Base-by-base conservation (phyloP, 2,888 invertebrate genomes). In the Uropetala carovei region DNA sequence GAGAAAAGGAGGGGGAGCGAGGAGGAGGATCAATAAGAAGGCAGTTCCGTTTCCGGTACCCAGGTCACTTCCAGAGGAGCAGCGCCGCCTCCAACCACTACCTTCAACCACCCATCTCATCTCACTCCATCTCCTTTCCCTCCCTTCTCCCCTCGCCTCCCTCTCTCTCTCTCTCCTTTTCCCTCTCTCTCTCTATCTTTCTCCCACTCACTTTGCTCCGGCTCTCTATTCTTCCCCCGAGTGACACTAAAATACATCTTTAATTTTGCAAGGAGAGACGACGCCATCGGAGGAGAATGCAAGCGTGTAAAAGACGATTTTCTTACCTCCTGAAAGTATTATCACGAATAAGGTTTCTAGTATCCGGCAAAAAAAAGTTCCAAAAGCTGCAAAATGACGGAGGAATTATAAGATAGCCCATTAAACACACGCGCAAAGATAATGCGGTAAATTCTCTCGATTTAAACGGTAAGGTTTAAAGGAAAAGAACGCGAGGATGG, bases 141-240 rank as follows among this genome's bases (percentile, higher is more conserved):
- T 59, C 58, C 84, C 92, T 75, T 92, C 82, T 91, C 91, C 92
- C 85, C 92, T 85, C 92, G 75, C 92, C 91, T 86, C 58, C 81
- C 84, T 83, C 18, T 83, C 27, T 75, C 83, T 94, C 91, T 30
- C 93, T 92, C 93, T 95, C 93, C 95, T 95, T 95, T 95, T 94
- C 95, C 93, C 94, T 93, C 95, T 95, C 95, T 95, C 95, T 95
- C 82, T 9, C 11, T 43, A 1, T 43, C 43, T 43, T 64, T 64
- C 14, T 18, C 64, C 7, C 64, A 64, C 64, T 64, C 68, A 16
- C 16, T 22, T 68, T 22, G 22, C 68, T 14, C 68, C 16, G 7
- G 14, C 68, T n/a, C 11, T 8, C 68, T 10, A 68, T n/a, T 14
- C 68, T 16, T 22, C 16, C 68, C 9, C 68, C 16, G 68, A 22